Conservation (phyloP, 30 jellyfish, hydroid and myxozoan species). For the Aurelia coerulea region DNA sequence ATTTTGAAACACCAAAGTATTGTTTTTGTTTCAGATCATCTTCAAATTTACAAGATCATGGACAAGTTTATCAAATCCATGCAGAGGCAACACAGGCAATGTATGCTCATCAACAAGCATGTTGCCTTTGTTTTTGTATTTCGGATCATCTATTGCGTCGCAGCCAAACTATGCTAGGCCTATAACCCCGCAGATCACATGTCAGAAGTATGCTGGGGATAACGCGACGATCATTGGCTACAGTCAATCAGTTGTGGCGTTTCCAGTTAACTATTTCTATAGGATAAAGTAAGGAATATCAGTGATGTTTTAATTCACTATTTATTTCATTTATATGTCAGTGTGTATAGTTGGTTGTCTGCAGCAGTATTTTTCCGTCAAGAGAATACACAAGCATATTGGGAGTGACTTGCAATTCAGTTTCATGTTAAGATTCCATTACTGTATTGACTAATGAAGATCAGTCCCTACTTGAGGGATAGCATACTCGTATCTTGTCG, state of each 20-base stretch:
- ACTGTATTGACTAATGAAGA: too few relatives aligned
- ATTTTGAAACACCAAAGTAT: too few relatives aligned
- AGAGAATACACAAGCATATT: too few relatives aligned
- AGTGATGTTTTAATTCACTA: too few relatives aligned
- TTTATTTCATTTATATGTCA: too few relatives aligned
- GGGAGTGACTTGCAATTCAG: too few relatives aligned
- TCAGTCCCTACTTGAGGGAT: too few relatives aligned
- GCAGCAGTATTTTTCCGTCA: too few relatives aligned
- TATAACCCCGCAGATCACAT: neutral
- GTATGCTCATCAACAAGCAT: neutral
- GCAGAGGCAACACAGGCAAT: neutral
- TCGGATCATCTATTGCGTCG: neutral
- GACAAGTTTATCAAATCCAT: conserved; percentile 11
- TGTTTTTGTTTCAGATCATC: neutral
- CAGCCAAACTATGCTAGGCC: neutral
- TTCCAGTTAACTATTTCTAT: neutral
- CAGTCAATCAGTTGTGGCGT: neutral
- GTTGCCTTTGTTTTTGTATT: conserved; percentile 1
- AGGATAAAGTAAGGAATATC: conserved; percentile 6
- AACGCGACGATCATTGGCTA: conserved; percentile 5
- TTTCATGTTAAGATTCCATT: too few relatives aligned
- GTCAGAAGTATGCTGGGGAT: neutral
- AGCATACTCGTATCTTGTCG: too few relatives aligned
- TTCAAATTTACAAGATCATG: conserved; percentile 6
- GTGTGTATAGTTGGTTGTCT: too few relatives aligned